A percentile compares a stretch with the other conserved stretches of the same genome.
Evolutionary conservation across 2,797 vertebrate species (phyloP).

Genomic region (Pangasius larnaudii): DNA sequence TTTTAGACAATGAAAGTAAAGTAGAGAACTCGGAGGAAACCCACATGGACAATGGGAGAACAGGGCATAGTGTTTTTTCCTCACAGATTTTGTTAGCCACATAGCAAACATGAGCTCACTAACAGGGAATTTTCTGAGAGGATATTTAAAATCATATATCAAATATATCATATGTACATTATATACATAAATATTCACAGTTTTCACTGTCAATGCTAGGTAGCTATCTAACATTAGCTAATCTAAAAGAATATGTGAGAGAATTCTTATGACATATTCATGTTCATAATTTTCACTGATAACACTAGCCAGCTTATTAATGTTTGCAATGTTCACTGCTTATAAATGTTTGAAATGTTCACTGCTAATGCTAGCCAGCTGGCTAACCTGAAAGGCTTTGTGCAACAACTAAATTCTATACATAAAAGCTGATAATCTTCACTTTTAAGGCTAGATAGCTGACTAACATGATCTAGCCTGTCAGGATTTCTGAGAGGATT

Average conservation of each 20-base stretch:
- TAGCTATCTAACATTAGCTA: not conserved
- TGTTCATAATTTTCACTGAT: not conserved
- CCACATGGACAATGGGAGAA: not conserved
- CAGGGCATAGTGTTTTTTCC: not conserved
- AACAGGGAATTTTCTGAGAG: not conserved
- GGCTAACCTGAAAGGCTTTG: not conserved
- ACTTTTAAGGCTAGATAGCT: not conserved
- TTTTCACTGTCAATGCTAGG: not conserved
- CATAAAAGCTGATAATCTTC: not conserved
- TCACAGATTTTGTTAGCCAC: not conserved
- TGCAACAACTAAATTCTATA: not conserved
- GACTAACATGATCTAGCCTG: not conserved
- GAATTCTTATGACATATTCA: not conserved
- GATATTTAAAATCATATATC: not conserved
- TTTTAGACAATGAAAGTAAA: not conserved
- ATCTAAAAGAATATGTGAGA: not conserved
- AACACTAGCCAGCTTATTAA: not conserved
- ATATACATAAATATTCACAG: not conserved
- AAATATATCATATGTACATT: not conserved
- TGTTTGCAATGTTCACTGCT: too few species aligned
- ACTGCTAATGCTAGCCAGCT: not conserved
- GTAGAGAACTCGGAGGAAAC: not conserved
- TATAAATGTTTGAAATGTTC: not conserved
- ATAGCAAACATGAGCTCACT: not conserved
- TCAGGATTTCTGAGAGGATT: not conserved